phyloP scores from a whole-genome alignment of 1,140 invertebrate species.

The Zophobas atratus region DNA sequence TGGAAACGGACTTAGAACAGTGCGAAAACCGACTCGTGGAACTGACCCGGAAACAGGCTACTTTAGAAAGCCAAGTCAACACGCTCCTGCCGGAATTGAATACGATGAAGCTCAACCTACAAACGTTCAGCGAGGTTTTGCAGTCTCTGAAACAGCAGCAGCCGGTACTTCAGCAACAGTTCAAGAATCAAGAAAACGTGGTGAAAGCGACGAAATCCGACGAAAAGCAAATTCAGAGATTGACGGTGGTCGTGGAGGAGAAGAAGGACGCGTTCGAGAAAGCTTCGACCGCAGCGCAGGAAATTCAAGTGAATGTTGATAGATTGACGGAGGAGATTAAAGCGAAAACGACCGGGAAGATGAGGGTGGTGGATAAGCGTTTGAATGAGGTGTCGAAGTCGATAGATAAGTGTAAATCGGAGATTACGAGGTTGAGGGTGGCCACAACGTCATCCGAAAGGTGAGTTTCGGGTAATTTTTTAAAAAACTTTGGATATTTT shows the following conservation, averaged over 20 bases:
- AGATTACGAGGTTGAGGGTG: constrained; percentile 85
- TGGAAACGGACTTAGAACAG: constrained; percentile 70
- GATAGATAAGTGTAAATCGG: constrained; percentile 80
- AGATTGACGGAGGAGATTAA: constrained; percentile 83
- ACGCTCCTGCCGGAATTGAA: constrained; percentile 65
- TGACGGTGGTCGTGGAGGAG: constrained; percentile 71
- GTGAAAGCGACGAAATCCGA: constrained; percentile 79
- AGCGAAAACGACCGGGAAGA: constrained; percentile 79
- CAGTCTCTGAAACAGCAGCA: constrained; percentile 72
- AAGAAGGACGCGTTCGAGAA: constrained; percentile 74
- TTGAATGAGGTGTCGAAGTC: constrained; percentile 78
- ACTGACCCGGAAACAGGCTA: constrained; percentile 69
- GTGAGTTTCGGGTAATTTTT: constrained; percentile 64
- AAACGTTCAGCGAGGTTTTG: constrained; percentile 72
- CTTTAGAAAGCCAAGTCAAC: constrained; percentile 72
- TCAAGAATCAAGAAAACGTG: constrained; percentile 81
- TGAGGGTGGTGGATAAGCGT: constrained; percentile 81
- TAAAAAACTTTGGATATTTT: not conserved
- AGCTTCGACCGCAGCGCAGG: constrained; percentile 74
- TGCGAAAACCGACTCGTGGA: constrained; percentile 69
- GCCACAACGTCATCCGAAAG: constrained; percentile 87
- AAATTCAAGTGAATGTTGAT: constrained; percentile 75
- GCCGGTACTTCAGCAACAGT: constrained; percentile 70
- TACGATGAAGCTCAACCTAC: constrained; percentile 69
- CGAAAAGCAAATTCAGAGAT: constrained; percentile 72